Evolutionary conservation across 2,113 vertebrate species (phyloP), one percentile per base, ranked within the genome.

Genomic region (Pimephales promelas): DNA sequence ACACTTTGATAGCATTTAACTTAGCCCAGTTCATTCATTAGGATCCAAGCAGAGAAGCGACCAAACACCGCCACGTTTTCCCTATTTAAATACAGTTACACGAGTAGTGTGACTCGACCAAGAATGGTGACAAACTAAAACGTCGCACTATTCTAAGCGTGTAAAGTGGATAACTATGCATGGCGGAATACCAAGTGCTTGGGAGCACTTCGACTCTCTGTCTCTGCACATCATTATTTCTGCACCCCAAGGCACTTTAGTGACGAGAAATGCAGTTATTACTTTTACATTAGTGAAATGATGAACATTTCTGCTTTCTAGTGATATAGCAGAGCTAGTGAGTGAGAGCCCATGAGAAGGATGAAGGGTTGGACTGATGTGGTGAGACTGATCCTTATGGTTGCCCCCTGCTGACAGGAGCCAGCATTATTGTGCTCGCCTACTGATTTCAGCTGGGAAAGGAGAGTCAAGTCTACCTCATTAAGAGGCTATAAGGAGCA

Each of bases 401-500:
- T 73, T 31, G 79, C 62, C 83, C 78, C 78, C 79, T 82, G 40
- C 72, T 84, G 79, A 79, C 47, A 72, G 36, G 11, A 8, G 47
- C 43, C 43, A 79, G 59, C 59, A 49, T 79, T 47, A 79, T 49
- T 47, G 24, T n/a, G 77, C 59, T 28, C 77, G 16, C 26, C 77
- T 61, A 79, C 43, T 49, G 77, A 10, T 79, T 79, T 49, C 36
- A 64, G 10, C 24, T 8, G 43, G 36, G 52, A 8, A 47, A 18
- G 34, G 10, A 5, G 43, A 70, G 36, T 45, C 1, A 9, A 77
- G 34, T 83, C 57, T 66, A 61, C 49, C 49, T 84, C 62, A 84
- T 78, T 84, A 84, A n/a, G 5, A 52, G 74, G 31, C 10, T 18
- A 49, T 22, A 59, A 18, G 3, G 74, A 78, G 62, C 52, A 36